A percentile compares a stretch with the other conserved stretches of the same genome.
Conservation (phyloP, 1,140 invertebrate species). For the Globodera ellingtonae region DNA sequence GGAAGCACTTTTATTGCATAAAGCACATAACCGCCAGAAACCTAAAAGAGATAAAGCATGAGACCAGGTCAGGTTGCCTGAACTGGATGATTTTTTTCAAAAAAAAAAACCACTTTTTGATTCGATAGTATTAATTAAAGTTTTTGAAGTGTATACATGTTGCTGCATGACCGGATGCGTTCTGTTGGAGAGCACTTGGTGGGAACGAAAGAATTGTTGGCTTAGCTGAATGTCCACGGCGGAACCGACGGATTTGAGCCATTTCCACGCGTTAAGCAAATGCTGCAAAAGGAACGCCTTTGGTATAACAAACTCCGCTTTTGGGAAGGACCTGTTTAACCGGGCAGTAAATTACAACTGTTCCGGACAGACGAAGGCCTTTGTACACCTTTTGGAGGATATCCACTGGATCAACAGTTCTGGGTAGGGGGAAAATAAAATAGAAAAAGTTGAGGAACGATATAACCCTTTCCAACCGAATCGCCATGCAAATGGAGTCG, state of each 20-base stretch:
- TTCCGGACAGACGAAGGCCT: conserved; percentile 39
- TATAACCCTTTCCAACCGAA: background rate
- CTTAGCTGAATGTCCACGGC: conserved; percentile 34
- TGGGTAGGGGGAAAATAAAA: background rate
- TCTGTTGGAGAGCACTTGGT: conserved; percentile 36
- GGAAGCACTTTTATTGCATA: conserved; percentile 18
- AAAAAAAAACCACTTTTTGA: background rate
- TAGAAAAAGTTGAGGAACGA: background rate
- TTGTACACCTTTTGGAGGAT: conserved; percentile 30
- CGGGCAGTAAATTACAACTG: conserved; percentile 38
- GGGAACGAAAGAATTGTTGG: conserved; percentile 37
- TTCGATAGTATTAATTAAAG: background rate
- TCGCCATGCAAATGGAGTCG: background rate
- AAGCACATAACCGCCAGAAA: conserved; percentile 28
- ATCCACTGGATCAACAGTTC: conserved; percentile 28
- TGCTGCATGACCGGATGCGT: conserved; percentile 46
- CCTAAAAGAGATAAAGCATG: background rate
- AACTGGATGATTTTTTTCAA: no score
- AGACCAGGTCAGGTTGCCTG: no score
- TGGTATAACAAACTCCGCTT: background rate
- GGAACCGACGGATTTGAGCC: conserved; percentile 29
- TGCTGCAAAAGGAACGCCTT: conserved; percentile 27
- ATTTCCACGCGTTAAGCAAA: conserved; percentile 33
- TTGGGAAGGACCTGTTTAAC: conserved; percentile 32
- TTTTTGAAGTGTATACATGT: conserved; percentile 12